phyloP scores from a whole-genome alignment of 2,113 vertebrate genomes.

The Ornithorhynchus anatinus region DNA sequence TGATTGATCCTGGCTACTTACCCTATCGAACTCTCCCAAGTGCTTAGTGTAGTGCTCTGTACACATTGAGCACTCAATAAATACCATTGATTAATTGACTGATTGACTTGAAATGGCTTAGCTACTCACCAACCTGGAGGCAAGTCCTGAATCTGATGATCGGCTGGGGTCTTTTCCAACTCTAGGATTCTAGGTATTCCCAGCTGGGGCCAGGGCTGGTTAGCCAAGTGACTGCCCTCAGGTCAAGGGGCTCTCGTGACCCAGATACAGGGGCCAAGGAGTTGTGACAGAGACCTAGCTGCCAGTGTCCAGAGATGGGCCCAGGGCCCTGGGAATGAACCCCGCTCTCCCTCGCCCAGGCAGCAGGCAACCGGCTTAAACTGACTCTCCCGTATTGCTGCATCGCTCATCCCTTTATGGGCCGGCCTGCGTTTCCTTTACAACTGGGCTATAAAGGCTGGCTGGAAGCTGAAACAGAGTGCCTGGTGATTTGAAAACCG shows the following conservation, averaged over 20 bases:
- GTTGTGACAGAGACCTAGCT: not conserved
- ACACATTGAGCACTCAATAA: no score
- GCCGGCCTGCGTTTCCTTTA: slow-evolving; percentile 19
- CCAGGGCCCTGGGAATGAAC: slow-evolving; percentile 17
- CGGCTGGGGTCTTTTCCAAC: no score
- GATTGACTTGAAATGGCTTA: no score
- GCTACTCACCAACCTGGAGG: no score
- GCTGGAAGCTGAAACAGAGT: slow-evolving; percentile 24
- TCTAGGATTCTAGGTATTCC: no score
- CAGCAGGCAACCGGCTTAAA: not conserved
- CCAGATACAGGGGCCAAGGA: not conserved
- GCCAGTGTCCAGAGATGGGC: not conserved
- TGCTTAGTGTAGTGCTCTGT: no score
- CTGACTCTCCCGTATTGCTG: not conserved
- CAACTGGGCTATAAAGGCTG: slow-evolving; percentile 38
- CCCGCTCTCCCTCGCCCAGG: not conserved
- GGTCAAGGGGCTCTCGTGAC: not conserved
- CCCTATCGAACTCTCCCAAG: no score
- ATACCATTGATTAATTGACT: no score
- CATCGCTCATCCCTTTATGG: slow-evolving; percentile 24
- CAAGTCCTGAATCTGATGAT: no score
- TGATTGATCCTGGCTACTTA: no score
- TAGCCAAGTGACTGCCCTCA: no score
- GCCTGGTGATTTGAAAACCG: not conserved
- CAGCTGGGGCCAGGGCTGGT: no score